Evolutionary conservation across 2,113 vertebrate species (phyloP).

Genomic region (Lagopus leucura): DNA sequence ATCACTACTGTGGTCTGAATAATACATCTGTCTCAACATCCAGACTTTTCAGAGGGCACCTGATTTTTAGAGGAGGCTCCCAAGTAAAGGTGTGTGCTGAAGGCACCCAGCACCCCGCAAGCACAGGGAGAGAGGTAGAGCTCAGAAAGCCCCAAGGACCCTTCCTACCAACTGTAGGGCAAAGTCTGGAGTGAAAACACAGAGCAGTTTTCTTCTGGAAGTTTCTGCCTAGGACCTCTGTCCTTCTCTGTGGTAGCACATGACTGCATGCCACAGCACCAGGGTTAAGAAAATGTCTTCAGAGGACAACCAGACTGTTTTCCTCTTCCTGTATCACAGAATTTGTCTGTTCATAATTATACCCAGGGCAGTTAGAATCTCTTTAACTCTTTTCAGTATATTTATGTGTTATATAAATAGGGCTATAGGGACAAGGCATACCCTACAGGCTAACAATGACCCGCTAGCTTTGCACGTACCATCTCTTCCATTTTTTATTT

Average conservation of each 20-base stretch:
- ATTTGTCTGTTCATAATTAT: not conserved
- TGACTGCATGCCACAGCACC: fast-evolving
- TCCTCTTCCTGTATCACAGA: not conserved
- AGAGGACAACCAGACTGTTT: not conserved
- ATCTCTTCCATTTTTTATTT: not conserved
- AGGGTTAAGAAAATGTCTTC: not conserved
- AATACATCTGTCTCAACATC: not conserved
- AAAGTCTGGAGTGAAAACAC: not conserved
- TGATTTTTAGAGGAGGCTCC: not conserved
- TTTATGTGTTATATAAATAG: not conserved
- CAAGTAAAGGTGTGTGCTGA: not conserved
- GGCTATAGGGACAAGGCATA: not conserved
- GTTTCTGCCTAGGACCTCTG: not conserved
- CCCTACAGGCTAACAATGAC: not conserved
- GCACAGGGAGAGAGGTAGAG: not conserved
- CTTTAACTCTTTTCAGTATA: not conserved
- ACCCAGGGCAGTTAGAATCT: not conserved
- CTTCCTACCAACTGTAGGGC: not conserved
- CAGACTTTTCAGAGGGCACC: not conserved
- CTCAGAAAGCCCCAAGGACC: not conserved
- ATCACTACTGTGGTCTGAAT: not conserved
- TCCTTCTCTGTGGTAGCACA: not conserved
- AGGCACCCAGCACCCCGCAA: not conserved
- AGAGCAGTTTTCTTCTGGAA: not conserved
- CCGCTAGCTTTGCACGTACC: not conserved